Percentiles rank a stretch among this genome's conserved stretches.
Conservation (phyloP, 2,113 vertebrate genomes). For the Hyla sarda region DNA sequence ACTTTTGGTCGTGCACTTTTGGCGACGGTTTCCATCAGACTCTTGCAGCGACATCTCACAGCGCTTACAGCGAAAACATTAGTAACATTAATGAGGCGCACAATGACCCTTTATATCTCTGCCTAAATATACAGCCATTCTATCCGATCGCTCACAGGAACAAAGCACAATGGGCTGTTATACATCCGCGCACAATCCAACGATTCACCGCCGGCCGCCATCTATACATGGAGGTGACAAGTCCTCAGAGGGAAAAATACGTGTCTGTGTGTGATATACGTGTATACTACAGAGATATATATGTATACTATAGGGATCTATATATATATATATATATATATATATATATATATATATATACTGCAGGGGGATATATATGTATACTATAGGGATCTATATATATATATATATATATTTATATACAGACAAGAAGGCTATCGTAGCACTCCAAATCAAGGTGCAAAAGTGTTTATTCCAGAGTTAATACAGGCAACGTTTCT, state of each 20-base stretch:
- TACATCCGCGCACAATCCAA: background rate
- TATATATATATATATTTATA: no score
- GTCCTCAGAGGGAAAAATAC: background rate
- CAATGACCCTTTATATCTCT: conserved; percentile 4
- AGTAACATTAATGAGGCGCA: background rate
- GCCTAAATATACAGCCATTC: background rate
- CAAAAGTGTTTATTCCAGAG: no score
- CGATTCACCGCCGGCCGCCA: background rate
- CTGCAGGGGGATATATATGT: no score
- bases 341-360: no score
- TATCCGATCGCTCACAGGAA: background rate
- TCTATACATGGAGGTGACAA: background rate
- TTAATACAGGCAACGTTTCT: no score
- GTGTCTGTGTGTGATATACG: background rate
- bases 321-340: no score
- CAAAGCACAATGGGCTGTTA: conserved; percentile 5
- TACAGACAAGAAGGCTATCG: no score
- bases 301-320: no score
- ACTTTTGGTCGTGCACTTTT: background rate
- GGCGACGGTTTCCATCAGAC: background rate
- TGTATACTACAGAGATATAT: no score
- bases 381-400: no score
- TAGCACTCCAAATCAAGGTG: no score
- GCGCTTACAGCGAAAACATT: background rate
- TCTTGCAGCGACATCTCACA: background rate